Evolutionary conservation across 2,888 invertebrate species (phyloP).

Genomic region (Drosophila neoperkinsi): DNA sequence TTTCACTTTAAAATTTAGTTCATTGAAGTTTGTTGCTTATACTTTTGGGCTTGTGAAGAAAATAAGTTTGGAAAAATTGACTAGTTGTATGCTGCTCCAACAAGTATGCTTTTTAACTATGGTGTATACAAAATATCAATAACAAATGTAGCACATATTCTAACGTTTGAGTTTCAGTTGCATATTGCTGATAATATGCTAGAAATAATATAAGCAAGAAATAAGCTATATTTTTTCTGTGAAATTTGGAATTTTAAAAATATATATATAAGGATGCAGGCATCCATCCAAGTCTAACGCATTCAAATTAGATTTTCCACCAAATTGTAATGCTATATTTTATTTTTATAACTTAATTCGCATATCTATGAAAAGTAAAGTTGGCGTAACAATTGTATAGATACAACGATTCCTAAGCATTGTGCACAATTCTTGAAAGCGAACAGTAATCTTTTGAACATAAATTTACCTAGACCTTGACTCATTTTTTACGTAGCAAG

Average conservation of each 20-base stretch:
- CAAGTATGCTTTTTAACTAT: constrained; percentile 1
- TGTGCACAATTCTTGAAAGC: background rate
- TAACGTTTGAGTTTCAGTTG: background rate
- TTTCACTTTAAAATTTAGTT: background rate
- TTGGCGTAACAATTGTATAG: background rate
- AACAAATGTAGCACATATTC: background rate
- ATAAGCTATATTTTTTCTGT: background rate
- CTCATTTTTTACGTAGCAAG: constrained; percentile 26
- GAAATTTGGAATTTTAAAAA: background rate
- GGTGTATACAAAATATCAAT: background rate
- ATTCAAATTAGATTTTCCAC: background rate
- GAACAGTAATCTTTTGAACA: constrained; percentile 1
- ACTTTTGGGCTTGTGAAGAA: background rate
- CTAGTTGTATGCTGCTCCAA: background rate
- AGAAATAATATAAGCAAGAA: no score
- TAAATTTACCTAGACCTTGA: constrained; percentile 27
- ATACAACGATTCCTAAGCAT: background rate
- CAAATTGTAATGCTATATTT: background rate
- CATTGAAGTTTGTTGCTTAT: background rate
- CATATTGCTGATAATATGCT: background rate
- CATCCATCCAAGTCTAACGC: background rate
- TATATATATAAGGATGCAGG: background rate
- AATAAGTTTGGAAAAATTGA: background rate
- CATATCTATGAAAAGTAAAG: background rate
- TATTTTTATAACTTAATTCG: background rate